Conservation (phyloP, 1,140 invertebrate species). For the Oryctes rhinoceros region DNA sequence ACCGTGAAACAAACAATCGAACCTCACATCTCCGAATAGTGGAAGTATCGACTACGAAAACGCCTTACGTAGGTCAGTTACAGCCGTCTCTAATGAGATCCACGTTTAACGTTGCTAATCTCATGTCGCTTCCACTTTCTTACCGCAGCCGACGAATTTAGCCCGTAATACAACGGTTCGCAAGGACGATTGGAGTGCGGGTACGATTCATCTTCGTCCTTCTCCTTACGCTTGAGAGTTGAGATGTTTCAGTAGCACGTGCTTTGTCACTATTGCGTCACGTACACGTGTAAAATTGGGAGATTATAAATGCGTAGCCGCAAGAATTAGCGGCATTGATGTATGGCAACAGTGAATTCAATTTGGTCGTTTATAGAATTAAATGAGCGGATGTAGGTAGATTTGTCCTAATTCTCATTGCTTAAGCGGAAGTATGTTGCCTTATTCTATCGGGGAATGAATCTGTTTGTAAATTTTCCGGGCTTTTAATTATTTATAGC, state of each 20-base stretch:
- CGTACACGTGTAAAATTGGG: slow-evolving; percentile 18
- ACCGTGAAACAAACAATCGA: no score
- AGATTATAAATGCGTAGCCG: slow-evolving; percentile 2
- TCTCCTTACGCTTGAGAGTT: slow-evolving; percentile 7
- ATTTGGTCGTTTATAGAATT: no score
- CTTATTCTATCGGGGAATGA: no score
- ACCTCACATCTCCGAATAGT: background rate
- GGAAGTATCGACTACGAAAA: background rate
- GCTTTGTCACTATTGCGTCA: slow-evolving; percentile 39
- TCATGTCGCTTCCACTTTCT: background rate
- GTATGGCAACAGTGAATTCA: no score
- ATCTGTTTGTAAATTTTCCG: no score
- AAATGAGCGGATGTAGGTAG: no score
- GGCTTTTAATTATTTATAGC: no score
- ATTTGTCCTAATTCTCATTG: no score
- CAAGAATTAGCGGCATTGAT: background rate
- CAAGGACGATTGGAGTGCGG: background rate
- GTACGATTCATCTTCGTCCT: slow-evolving; percentile 19
- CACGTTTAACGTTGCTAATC: slow-evolving; percentile 37
- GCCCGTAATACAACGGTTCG: background rate
- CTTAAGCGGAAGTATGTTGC: no score
- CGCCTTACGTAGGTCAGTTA: slow-evolving; percentile 29
- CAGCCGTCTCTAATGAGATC: slow-evolving; percentile 39
- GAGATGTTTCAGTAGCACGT: slow-evolving; percentile 38
- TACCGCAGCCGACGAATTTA: background rate